Base-by-base conservation (phyloP, 1,140 invertebrate genomes). In the Agraylea sexmaculata region DNA sequence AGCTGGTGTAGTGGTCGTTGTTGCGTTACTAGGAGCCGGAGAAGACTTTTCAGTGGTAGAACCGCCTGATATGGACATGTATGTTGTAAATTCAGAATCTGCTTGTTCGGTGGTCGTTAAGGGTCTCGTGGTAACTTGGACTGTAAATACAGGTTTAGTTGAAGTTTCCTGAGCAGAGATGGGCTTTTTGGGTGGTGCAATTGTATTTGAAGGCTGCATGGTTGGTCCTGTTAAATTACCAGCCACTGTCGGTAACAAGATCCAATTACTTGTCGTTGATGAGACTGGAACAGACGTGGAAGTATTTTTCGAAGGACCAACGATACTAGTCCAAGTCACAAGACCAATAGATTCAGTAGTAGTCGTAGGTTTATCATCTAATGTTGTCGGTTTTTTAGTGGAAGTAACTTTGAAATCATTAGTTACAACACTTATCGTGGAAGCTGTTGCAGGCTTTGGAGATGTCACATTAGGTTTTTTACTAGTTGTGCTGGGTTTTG, bases 281-380 rank as follows among this genome's bases (percentile, higher is more conserved):
- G 42, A 25, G 6, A 7, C 6, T 6, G n/a, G 23, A 25, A 50
- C 3, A 25, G 23, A 7, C n/a, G 23, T 25, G n/a, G n/a, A 25
- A 25, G 7, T 25, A 25, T 25, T 25, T 25, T 25, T 25, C 7
- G 49, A 51, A 7, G 71, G 60, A 40, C 73, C 66, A 7, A 68
- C 64, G 47, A 68, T 64, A 10, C 68, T 69, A 11, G 75, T 69
- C 74, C 74, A 77, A 0, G 74, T 77, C 1, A 77, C 70, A 1
- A 77, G 52, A 12, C 65, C 59, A 6, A 61, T 52, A 2, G 56
- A 47, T 7, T 53, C 51, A 0, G 60, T 59, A 0, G 60, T 55
- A 10, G 46, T 42, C 19, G 51, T 45, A 7, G 53, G 27, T 45
- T 41, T 50, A 23, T 53, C 46, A 23, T 32, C 42, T 45, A 54